These are phyloP conservation scores for Steinernema khuongi DNA, from an alignment of 1,140 invertebrate species.

Conservation along the genomic window DNA sequence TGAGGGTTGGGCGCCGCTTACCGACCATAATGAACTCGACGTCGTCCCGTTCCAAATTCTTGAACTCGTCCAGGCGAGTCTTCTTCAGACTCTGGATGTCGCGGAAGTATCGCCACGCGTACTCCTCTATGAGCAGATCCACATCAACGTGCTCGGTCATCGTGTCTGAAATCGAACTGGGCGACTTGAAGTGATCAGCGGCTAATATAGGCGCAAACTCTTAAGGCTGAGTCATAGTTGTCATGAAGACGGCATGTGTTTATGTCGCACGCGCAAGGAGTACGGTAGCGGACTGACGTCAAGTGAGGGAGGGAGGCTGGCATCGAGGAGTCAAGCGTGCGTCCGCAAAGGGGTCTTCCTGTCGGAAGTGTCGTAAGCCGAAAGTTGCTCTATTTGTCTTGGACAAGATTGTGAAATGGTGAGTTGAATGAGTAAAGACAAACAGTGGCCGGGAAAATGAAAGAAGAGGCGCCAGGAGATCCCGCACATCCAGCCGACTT, in stretches of 20 bases:
- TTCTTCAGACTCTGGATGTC: slow-evolving; percentile 59
- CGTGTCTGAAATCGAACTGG: background rate
- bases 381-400: slow-evolving; percentile 1
- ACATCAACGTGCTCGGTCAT: slow-evolving; percentile 58
- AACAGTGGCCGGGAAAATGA: background rate
- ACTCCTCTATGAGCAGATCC: slow-evolving; percentile 60
- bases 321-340: background rate
- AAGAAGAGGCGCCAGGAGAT: background rate
- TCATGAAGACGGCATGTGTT: no score
- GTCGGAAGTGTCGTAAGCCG: slow-evolving; percentile 6
- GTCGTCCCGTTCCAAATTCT: slow-evolving; percentile 50
- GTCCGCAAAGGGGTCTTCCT: background rate
- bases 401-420: slow-evolving; percentile 9
- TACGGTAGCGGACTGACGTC: background rate
- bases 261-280: no score
- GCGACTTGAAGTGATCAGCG: background rate
- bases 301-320: background rate
- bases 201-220: background rate
- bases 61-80: slow-evolving; percentile 56
- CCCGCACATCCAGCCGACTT: background rate
- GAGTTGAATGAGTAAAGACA: slow-evolving; percentile 13
- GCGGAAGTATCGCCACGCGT: slow-evolving; percentile 60
- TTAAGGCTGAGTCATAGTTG: background rate
- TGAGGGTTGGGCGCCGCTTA: slow-evolving; percentile 21
- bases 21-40: slow-evolving; percentile 55